Base-by-base conservation (phyloP, 2,888 invertebrate genomes). In the Eupithecia exiguata region DNA sequence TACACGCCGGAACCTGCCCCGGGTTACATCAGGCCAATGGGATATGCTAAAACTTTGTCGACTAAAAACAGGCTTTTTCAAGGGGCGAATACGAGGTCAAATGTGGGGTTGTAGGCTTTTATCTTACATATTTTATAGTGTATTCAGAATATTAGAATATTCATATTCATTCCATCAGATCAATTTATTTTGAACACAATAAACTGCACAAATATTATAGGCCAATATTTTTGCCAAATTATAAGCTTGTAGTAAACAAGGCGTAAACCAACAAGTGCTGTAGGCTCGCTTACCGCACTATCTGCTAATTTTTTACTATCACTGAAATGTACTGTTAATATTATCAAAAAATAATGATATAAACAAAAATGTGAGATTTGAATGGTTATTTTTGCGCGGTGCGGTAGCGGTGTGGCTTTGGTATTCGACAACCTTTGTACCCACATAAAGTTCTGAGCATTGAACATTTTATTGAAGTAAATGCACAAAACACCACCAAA, bases 1-100 rank as follows among this genome's bases (percentile, higher is more conserved):
- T 77, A 74, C 53, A 74, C 58, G 75, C 76, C 80, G 79, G 79
- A 76, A 79, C 74, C 77, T 74, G 80, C 76, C 74, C 78, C 35
- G 76, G 77, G 72, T 75, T 72, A 77, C 76, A 75, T 79, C 74
- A 72, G 69, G 75, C 75, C 77, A 72, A 78, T 78, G 78, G 74
- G 72, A 75, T 75, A 76, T 79, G 75, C 79, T 76, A 80, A 80
- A 75, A 76, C 71, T 69, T 67, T 73, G 75, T 77, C 58, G 58
- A 58, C 58, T 25, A 58, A 58, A 49, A 58, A 58, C 58, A 58
- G 58, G 58, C 58, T 58, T 58, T 58, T 79, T 77, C 14, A 58
- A 58, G 25, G 25, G 25, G 10, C 58, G 25, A 25, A 25, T 21
- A 58, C 53, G 58, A 12, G 40, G 40, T 21, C 21, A 43, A 40